Evolutionary conservation across 2,888 invertebrate genomes (phyloP), one percentile per base, ranked within the genome.

Genomic region (Cetonia aurata): DNA sequence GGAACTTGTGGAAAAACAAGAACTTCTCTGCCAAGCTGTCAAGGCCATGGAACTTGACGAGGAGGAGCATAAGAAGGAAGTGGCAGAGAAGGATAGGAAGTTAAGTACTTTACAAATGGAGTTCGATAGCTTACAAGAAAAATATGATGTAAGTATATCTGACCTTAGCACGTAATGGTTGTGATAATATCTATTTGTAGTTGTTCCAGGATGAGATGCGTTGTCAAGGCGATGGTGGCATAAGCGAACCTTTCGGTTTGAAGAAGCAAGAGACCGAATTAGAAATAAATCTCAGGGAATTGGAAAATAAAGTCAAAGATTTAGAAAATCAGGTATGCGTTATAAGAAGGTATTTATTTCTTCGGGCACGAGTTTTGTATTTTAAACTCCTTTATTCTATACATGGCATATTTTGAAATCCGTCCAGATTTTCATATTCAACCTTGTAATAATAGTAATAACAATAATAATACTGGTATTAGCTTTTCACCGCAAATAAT

Each of bases 21-120:
- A 93, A 79, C 86, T 96, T 72, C 87, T 96, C 17, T 92, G 92
- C 77, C 93, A 95, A 76, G 96, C 96, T 0, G 94, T 94, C 4
- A 92, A 91, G 83, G 95, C 94, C 0, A 90, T 95, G 80, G 92
- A 92, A 76, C 87, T 92, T 44, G 88, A 93, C 79, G 94, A 94
- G 78, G 88, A 84, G 75, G 88, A 86, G 80, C 89, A 86, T 82
- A 89, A 87, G 80, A 88, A 85, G 82, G 86, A 77, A 71, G 82
- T 77, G 77, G 83, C 79, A 2, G 81, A 73, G 79, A 86, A 78
- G 67, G 83, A 84, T 67, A 81, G 84, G 52, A 85, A 85, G 72
- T 83, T 86, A 6, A 82, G 82, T 9, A 78, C 79, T 37, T 78
- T 88, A 1, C 82, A 85, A 69, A 77, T 68, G n/a, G 83, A 83